Conservation (phyloP, 2,113 vertebrate species). For the Galemys pyrenaicus region DNA sequence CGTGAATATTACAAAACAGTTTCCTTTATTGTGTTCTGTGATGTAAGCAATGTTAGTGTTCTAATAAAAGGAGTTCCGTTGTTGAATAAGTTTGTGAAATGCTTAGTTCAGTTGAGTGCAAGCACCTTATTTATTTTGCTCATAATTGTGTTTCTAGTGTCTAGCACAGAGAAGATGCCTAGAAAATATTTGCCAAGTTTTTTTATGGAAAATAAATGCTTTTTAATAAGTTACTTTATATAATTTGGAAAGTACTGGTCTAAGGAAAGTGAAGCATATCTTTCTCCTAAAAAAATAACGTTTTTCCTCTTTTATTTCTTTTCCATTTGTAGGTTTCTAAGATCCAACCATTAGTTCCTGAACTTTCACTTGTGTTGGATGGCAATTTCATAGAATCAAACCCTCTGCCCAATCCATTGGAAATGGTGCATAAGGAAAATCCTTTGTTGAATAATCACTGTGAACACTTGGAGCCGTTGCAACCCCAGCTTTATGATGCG, state of each 20-base stretch:
- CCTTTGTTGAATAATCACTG: constrained; percentile 60
- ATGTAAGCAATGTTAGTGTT: constrained; percentile 10
- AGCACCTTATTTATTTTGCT: constrained; percentile 43
- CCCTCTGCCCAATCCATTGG: constrained; percentile 56
- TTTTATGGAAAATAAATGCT: neutral
- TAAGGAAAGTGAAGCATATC: constrained; percentile 3
- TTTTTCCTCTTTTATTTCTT: constrained; percentile 33
- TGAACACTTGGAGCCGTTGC: constrained; percentile 14
- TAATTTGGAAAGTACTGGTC: constrained; percentile 23
- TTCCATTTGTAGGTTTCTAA: constrained; percentile 81
- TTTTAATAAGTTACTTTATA: neutral
- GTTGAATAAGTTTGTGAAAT: constrained; percentile 8
- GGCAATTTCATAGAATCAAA: constrained; percentile 83
- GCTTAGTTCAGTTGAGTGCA: neutral
- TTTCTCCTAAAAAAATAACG: neutral
- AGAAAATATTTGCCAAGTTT: constrained; percentile 18
- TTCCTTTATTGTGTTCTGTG: neutral
- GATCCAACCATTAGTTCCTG: constrained; percentile 95
- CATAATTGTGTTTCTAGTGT: neutral
- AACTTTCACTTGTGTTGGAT: constrained; percentile 96
- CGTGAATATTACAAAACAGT: neutral
- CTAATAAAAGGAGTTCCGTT: constrained; percentile 19
- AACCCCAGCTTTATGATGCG: constrained; percentile 62
- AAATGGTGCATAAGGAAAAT: constrained; percentile 63
- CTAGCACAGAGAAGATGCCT: neutral